Base-by-base conservation (phyloP, 2,797 vertebrate species). In the Thunnus albacares region DNA sequence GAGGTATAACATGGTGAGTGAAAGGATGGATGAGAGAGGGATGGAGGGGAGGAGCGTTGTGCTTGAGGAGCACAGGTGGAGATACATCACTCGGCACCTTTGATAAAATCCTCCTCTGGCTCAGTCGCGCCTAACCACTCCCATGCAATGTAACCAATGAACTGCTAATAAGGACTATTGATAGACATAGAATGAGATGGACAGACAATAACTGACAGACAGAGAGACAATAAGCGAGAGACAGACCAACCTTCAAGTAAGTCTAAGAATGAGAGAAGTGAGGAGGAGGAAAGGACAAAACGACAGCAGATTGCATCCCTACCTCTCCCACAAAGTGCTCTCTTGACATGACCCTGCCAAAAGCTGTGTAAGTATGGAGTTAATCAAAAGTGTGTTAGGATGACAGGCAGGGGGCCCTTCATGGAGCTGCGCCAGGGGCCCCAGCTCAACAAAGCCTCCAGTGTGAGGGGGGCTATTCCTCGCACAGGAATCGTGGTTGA, bases 331-430 rank as follows among this genome's bases (percentile, higher is more conserved):
- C 49, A 81, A 28, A 20, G 47, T 75, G 61, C 70, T 43, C 70
- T 87, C 80, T 83, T 79, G 88, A 87, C 87, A 87, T 85, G 81
- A 91, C 84, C 83, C 83, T 80, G 82, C 68, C 86, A 75, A 89
- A 87, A 87, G 82, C 87, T 70, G 68, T 78, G 86, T 87, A 84
- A 89, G 89, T 92, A 90, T 92, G 89, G 88, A 93, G 83, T 94
- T 92, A 92, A 95, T 95, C 89, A 95, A 93, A 91, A 87, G 79
- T 92, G 90, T 90, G 88, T 87, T 88, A 71, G 85, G 80, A 89
- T 90, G 90, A 90, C 86, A 87, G 90, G 87, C 88, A 80, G 91
- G 80, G 89, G 90, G 89, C 59, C 85, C 81, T 87, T 87, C 77
- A 76, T 47, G 87, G 72, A 87, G 80, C 79, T 65, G 45, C 47